Evolutionary conservation across 2,888 invertebrate species (phyloP), one percentile per base, ranked within the genome.

Genomic region (Cheilosia soror): DNA sequence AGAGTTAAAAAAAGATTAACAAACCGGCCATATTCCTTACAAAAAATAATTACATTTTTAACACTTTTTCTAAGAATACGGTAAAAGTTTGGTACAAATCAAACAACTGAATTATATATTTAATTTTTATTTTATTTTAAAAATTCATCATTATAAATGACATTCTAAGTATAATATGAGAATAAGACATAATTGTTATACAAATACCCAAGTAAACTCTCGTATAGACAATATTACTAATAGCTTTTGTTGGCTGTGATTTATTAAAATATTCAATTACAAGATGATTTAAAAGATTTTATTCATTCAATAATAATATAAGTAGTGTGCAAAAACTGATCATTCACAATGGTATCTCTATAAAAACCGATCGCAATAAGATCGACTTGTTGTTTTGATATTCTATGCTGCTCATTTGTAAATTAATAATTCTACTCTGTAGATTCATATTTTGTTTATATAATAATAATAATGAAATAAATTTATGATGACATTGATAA

Each of bases 101-200:
- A 42, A 47, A 57, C 1, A 25, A 42, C 5, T 4, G 0, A 11
- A 20, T 40, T 40, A 49, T 9, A 49, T 60, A 27, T 7, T 13
- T 20, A 20, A 20, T 20, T n/a, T 58, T 9, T 71, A 13, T 60
- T 76, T 75, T 75, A 75, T 75, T 76, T 76, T 60, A 68, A 76
- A 76, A 76, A 68, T 76, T 25, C 60, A 68, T 76, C 68, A 76
- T 68, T 76, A 68, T 60, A 76, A 68, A 68, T 68, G 68, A 68
- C 68, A 68, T 60, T 27, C 49, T 68, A 76, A 58, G 40, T 60
- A 60, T 68, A 68, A 68, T 68, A 76, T 68, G 76, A 76, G 76
- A 76, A 60, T 68, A 76, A 76, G 60, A 76, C 33, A 53, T 44
- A 68, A 68, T 51, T 68, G 60, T 68, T 76, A 53, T 76, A 76